These are phyloP conservation scores for Nothura maculosa DNA, from an alignment of 2,797 vertebrate genomes.

Conservation along the genomic window DNA sequence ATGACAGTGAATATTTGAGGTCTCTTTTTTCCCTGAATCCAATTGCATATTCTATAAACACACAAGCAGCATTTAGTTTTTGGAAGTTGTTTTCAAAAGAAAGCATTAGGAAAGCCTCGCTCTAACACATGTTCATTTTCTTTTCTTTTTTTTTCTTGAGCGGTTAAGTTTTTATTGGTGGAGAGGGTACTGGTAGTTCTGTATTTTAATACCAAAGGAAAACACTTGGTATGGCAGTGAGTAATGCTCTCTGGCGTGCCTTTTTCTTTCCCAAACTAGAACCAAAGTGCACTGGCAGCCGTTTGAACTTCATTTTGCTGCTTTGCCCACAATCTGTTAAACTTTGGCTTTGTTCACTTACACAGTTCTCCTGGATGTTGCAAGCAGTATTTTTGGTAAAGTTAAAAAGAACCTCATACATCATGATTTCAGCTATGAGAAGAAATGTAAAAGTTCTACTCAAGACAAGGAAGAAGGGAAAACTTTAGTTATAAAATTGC, in stretches of 20 bases:
- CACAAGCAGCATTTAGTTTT: background rate
- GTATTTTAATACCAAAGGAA: background rate
- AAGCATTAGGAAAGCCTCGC: background rate
- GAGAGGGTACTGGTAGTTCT: background rate
- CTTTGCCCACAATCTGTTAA: slow-evolving; percentile 21
- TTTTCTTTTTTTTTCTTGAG: no score
- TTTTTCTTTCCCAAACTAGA: slow-evolving; percentile 9
- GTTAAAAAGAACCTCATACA: background rate
- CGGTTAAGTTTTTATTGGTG: background rate
- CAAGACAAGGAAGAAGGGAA: background rate
- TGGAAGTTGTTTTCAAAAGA: background rate
- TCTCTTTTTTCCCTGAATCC: background rate
- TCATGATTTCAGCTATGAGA: background rate
- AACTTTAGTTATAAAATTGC: background rate
- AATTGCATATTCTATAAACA: background rate
- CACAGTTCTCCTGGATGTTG: background rate
- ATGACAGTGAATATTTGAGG: background rate
- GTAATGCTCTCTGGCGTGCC: background rate
- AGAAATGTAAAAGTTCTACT: background rate
- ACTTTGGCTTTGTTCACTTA: slow-evolving; percentile 46
- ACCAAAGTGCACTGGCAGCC: slow-evolving; percentile 26
- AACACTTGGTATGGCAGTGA: background rate
- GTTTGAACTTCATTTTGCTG: background rate
- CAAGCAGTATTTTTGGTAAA: slow-evolving; percentile 28
- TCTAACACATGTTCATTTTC: background rate